phyloP scores from a whole-genome alignment of 2,888 invertebrate species.

The Ophion costatus region DNA sequence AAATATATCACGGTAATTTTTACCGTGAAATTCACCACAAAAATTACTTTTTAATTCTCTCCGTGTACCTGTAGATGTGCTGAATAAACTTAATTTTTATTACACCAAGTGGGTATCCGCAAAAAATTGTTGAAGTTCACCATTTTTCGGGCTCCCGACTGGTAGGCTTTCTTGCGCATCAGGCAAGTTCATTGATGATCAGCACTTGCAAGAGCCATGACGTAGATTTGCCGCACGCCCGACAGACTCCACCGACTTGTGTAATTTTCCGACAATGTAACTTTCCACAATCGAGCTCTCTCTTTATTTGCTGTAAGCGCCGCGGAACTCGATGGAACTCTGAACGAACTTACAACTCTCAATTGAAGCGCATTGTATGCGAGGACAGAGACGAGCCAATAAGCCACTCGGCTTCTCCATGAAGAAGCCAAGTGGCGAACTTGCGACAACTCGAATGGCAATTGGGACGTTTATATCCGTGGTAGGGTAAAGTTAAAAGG shows the following conservation, averaged over 20 bases:
- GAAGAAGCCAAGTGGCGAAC: background rate
- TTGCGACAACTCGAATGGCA: background rate
- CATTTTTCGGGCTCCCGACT: background rate
- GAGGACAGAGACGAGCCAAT: background rate
- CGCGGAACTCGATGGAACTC: background rate
- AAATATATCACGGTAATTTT: no score
- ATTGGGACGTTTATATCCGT: background rate
- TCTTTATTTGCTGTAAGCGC: background rate
- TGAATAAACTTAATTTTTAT: background rate
- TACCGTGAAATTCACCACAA: no score
- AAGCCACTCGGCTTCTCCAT: background rate
- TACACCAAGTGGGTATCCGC: background rate
- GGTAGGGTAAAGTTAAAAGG: background rate
- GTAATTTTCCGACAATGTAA: background rate
- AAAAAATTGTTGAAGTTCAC: background rate
- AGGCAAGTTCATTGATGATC: background rate
- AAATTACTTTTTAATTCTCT: no score
- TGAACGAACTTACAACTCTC: background rate
- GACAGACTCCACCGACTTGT: background rate
- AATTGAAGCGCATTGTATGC: background rate
- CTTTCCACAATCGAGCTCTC: background rate
- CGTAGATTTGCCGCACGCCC: background rate
- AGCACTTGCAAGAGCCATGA: background rate
- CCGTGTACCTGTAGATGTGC: background rate
- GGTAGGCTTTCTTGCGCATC: background rate